Base-by-base conservation (phyloP, 2,888 invertebrate species). In the Oscheius sp. region DNA sequence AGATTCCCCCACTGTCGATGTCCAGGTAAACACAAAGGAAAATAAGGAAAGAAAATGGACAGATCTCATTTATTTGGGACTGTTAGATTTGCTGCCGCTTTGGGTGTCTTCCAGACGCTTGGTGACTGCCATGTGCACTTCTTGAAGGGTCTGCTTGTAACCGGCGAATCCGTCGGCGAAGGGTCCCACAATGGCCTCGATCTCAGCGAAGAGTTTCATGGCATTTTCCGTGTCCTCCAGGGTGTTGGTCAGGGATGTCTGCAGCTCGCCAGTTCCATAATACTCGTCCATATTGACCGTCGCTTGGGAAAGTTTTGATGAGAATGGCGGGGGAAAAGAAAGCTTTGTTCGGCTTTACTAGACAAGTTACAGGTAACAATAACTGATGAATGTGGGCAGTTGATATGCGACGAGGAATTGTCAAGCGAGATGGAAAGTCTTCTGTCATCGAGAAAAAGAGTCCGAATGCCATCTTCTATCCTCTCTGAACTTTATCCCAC, bases 401-500 rank as follows among this genome's bases (percentile, higher is more conserved):
- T 76, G 49, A 80, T 81, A 27, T 82, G 81, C 35, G 66, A 72
- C 7, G 73, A 61, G 18, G 84, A 87, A 21, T 74, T 86, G 56
- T 75, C 76, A 13, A 76, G 75, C 21, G 86, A 85, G 69, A 80
- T 85, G 74, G 86, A 85, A 63, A 79, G 81, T 5, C 74, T 84
- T n/a, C 69, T 84, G 23, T 78, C 84, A 21, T 70, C 84, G n/a
- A 80, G 85, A 72, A 87, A 87, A 73, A 78, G 87, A 18, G 86
- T 86, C 29, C 77, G 88, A 59, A 87, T 88, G 87, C 87, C 88
- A 0, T 81, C 82, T 7, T 86, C 88, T 9, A 85, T 88, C 49
- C 81, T 88, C 49, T 84, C 82, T 61, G 88, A 88, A 63, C 79
- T 88, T 7, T 88, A 88, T 73, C 88, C 88, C 3, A 78, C 82